phyloP scores from a whole-genome alignment of 1,140 invertebrate genomes.

The Hyles vespertilio region DNA sequence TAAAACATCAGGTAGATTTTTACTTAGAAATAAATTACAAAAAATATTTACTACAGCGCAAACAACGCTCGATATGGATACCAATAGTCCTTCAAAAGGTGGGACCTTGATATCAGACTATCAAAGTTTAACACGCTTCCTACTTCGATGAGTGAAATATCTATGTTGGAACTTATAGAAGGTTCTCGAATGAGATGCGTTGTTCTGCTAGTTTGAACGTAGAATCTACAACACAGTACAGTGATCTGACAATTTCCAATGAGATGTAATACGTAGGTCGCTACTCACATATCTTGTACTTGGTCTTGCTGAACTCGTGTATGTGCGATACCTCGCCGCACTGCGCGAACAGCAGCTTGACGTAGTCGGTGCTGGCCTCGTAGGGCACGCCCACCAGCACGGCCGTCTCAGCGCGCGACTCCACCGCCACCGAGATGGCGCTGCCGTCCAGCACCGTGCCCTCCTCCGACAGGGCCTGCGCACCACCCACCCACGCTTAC shows the following conservation, averaged over 20 bases:
- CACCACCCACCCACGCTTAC: not conserved
- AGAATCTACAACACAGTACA: not conserved
- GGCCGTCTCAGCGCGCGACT: constrained; percentile 60
- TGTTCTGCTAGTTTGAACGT: not conserved
- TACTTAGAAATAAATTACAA: too few species aligned
- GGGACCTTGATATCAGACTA: too few species aligned
- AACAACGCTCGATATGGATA: too few species aligned
- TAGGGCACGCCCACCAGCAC: constrained; percentile 67
- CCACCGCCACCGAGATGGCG: constrained; percentile 53
- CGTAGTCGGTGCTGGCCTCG: constrained; percentile 64
- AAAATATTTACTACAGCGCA: too few species aligned
- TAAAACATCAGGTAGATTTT: too few species aligned
- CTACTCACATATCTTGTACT: constrained; percentile 67
- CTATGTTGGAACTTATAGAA: too few species aligned
- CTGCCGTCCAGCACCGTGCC: constrained; percentile 56
- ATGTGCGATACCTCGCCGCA: constrained; percentile 63
- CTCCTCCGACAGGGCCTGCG: constrained; percentile 57
- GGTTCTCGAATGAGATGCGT: too few species aligned
- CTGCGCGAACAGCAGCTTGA: constrained; percentile 56
- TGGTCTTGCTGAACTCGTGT: constrained; percentile 72
- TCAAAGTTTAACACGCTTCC: too few species aligned
- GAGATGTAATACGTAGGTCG: not conserved
- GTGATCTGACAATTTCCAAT: not conserved
- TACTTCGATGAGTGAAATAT: too few species aligned
- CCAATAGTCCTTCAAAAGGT: too few species aligned